A percentile compares a stretch with the other conserved stretches of the same genome.
Evolutionary conservation across 2,113 vertebrate species (phyloP).

Genomic region (Thamnophis sirtalis): DNA sequence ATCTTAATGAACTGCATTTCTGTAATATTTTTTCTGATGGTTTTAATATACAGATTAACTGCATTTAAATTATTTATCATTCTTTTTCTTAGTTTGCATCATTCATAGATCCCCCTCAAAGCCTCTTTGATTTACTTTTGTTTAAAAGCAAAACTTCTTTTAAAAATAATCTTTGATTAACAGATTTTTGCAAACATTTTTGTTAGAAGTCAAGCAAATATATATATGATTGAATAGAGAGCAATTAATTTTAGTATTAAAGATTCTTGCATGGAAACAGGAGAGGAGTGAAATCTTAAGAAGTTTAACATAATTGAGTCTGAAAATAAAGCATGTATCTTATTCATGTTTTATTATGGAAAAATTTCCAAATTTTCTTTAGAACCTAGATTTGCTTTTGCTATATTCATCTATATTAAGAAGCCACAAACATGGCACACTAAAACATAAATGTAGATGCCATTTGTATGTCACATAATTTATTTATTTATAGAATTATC

Average conservation of each 20-base stretch:
- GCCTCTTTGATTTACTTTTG: not conserved
- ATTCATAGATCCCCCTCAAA: constrained; percentile 45
- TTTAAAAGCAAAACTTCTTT: constrained; percentile 20
- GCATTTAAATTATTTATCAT: constrained; percentile 24
- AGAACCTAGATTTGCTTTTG: not conserved
- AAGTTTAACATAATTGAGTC: not conserved
- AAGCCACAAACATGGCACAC: not conserved
- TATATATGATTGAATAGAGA: not conserved
- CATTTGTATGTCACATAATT: not conserved
- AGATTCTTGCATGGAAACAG: not conserved
- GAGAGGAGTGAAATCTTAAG: not conserved
- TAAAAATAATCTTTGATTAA: not conserved
- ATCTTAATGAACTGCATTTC: constrained; percentile 37
- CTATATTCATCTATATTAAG: not conserved
- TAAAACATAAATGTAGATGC: not conserved
- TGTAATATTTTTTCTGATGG: not conserved
- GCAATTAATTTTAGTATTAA: not conserved
- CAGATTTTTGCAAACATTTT: not conserved
- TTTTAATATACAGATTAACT: constrained; percentile 40
- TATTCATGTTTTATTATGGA: not conserved
- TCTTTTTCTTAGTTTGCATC: constrained; percentile 33
- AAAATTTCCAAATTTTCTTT: not conserved
- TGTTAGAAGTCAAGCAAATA: not conserved
- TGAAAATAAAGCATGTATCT: not conserved
- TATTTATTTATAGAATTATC: not conserved